Base-by-base conservation (phyloP, 2,888 invertebrate genomes). In the Campoletis raptor region DNA sequence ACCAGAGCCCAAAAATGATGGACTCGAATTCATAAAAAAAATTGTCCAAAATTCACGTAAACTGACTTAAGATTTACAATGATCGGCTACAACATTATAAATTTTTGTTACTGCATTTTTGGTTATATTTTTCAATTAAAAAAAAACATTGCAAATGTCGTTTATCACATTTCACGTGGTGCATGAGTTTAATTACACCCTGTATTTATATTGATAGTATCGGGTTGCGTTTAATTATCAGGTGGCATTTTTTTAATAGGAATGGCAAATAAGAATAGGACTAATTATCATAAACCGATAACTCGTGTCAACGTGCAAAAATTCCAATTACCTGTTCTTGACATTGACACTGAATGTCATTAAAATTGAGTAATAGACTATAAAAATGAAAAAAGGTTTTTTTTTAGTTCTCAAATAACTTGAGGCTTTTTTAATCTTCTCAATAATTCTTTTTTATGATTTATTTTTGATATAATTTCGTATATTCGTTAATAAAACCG, bases 211-310 rank as follows among this genome's bases (percentile, higher is more conserved):
- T 45, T n/a, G 7, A 48, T 48, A 18, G 18, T 18, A 48, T 48
- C 48, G 48, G 0, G 6, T 3, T 15, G 48, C 48, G 18, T 70
- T 48, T 18, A 30, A 70, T 24, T 21, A 30, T 30, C 70, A 30
- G 24, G 70, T 70, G 48, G 70, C 70, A 48, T 70, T 48, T 70
- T 7, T 30, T 70, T 18, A 21, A 70, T 45, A 18, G 30, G 8
- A 21, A 57, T 30, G 42, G 69, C 67, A 30, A 42, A 45, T 45
- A 18, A 45, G 45, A 48, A 45, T 30, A 45, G 69, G 24, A 45
- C 48, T 48, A 70, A 70, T 70, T 70, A 48, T 70, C 70, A 12
- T 2, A 48, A 70, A 61, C 30, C 61, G 61, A 30, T 48, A 30
- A 48, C 18, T 48, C 18, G 48, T 18, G 30, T 30, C 48, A 48